Base-by-base conservation (phyloP, 1,140 invertebrate genomes). In the Drosophila pruinosa region DNA sequence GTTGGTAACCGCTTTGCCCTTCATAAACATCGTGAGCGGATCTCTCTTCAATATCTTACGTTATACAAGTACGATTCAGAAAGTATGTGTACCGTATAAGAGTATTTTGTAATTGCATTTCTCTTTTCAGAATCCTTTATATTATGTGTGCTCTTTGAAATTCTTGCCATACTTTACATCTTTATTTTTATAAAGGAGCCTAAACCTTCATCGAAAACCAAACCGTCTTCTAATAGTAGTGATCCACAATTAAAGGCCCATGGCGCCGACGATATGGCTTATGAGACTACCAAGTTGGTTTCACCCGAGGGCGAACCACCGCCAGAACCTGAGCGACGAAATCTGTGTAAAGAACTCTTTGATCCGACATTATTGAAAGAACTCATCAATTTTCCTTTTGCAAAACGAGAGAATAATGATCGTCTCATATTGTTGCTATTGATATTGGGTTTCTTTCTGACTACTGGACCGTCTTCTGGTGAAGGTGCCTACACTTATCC, bases 401-500 rank as follows among this genome's bases (percentile, higher is more conserved):
- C 80, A 7, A 90, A 91, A 48, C 72, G 91, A 15, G 58, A 79
- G 19, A 89, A 91, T 28, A 78, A 90, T 22, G 82, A 89, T 6
- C 77, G 89, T 12, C 36, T 88, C 41, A 19, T 89, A n/a, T 38
- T 91, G 43, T 39, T 88, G 48, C 21, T 89, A 8, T 41, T 91
- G 39, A 65, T 91, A 10, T 58, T 79, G 17, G 86, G 75, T 2
- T 91, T 88, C 43, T 88, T 91, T 24, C 52, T 91, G 17, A 89
- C 90, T 0, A 22, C 89, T 4, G 91, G 91, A 2, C 90, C 91
- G 4, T 64, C 53, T 0, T 45, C 73, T 2, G 91, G 88, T 8
- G 91, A 91, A 36, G 85, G 78, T 1, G 89, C 89, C 28, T 90
- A 89, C 41, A 89, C 76, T 71, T 91, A 91, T 52, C 77, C 85